A percentile compares a stretch with the other conserved stretches of the same genome.
phyloP scores from a whole-genome alignment of 2,113 vertebrate species.

The Sylvietta virens region DNA sequence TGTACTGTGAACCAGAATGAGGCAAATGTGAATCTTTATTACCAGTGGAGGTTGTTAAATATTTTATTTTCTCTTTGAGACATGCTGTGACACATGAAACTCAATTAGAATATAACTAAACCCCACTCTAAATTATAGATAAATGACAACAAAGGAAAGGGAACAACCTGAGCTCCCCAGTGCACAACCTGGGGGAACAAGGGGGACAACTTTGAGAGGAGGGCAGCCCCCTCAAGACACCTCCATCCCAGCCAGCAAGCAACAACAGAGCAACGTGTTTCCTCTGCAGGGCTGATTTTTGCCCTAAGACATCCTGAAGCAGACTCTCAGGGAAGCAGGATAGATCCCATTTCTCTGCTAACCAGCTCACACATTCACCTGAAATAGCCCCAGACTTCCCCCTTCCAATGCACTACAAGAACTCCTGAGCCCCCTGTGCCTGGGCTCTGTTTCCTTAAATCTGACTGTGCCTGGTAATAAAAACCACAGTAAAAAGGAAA shows the following conservation, averaged over 20 bases:
- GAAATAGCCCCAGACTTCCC: background rate
- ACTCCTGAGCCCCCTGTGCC: fast-evolving
- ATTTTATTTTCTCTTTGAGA: conserved; percentile 65
- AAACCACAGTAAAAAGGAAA: background rate
- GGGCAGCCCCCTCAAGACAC: background rate
- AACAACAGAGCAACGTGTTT: fast-evolving
- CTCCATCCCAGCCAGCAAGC: background rate
- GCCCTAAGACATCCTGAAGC: background rate
- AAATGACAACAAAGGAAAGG: conserved; percentile 27
- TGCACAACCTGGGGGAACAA: background rate
- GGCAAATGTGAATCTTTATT: conserved; percentile 64
- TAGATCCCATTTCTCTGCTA: background rate
- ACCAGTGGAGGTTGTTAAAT: conserved; percentile 62
- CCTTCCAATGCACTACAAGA: fast-evolving
- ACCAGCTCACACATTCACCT: background rate
- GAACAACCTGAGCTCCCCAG: background rate
- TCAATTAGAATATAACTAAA: conserved; percentile 49
- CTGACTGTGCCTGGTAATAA: background rate
- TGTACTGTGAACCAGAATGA: conserved; percentile 33
- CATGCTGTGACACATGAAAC: conserved; percentile 47
- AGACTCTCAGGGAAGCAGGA: background rate
- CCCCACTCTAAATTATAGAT: conserved; percentile 23
- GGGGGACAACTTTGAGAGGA: background rate
- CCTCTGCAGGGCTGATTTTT: background rate
- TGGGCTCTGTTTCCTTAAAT: background rate